A percentile compares a stretch with the other conserved stretches of the same genome.
These are phyloP conservation scores for Tetragnatha versicolor DNA, from an alignment of 1,140 invertebrate genomes.

Conservation along the genomic window DNA sequence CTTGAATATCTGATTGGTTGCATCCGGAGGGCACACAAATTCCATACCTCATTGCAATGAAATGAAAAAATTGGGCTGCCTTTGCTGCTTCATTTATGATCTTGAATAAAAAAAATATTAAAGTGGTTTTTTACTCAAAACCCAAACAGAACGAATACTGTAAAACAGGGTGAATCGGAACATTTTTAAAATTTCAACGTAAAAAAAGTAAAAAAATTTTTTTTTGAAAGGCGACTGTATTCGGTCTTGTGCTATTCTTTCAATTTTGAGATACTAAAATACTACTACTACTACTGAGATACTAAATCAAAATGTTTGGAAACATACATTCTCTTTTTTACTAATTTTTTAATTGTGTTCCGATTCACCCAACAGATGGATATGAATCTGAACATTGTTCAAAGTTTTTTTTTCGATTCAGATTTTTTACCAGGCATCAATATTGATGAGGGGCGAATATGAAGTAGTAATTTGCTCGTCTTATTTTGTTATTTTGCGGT, in stretches of 20 bases:
- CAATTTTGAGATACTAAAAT: neutral
- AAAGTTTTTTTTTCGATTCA: too few relatives aligned
- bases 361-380: too few relatives aligned
- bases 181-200: neutral
- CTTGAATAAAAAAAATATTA: slow-evolving; percentile 7
- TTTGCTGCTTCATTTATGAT: slow-evolving; percentile 43
- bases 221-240: neutral
- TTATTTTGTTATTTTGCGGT: too few relatives aligned
- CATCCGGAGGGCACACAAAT: slow-evolving; percentile 41
- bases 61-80: slow-evolving; percentile 29
- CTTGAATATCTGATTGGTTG: neutral
- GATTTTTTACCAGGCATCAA: too few relatives aligned
- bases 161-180: neutral
- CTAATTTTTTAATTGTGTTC: too few relatives aligned
- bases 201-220: neutral
- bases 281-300: neutral
- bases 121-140: neutral
- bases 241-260: neutral
- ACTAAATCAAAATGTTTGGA: too few relatives aligned
- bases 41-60: slow-evolving; percentile 21
- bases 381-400: too few relatives aligned
- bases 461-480: too few relatives aligned
- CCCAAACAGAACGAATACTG: neutral
- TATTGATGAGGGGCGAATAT: too few relatives aligned
- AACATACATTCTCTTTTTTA: too few relatives aligned